Conservation (phyloP, 2,797 vertebrate genomes). For the Artibeus lituratus region DNA sequence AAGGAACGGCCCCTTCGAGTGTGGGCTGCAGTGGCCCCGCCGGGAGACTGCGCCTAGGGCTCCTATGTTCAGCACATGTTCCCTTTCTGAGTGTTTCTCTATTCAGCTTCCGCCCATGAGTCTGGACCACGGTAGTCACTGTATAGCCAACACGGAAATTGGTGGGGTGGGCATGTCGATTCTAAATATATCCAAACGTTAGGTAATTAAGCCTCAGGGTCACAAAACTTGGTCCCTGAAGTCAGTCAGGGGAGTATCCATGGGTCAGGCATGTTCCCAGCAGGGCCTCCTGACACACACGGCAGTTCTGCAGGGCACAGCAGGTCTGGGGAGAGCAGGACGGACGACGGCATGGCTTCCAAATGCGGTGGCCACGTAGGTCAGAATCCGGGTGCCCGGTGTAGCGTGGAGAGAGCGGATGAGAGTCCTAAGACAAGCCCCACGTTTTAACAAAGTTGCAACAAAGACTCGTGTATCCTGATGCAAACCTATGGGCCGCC, state of each 20-base stretch:
- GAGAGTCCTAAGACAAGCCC: background rate
- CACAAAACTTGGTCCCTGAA: background rate
- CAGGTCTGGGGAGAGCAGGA: background rate
- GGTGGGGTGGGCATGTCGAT: background rate
- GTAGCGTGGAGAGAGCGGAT: background rate
- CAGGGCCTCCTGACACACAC: background rate
- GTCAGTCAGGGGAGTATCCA: background rate
- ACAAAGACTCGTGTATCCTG: constrained; percentile 28
- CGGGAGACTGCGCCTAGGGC: background rate
- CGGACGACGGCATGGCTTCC: background rate
- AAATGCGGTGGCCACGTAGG: background rate
- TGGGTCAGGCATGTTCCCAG: background rate
- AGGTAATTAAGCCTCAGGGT: background rate
- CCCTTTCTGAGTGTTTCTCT: background rate
- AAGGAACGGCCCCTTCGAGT: background rate
- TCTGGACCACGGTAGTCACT: background rate
- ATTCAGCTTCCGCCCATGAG: background rate
- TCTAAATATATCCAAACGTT: background rate
- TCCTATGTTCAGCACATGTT: background rate
- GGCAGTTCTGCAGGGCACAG: background rate
- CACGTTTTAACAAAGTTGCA: background rate
- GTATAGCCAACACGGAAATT: background rate
- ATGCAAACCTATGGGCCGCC: constrained; percentile 38
- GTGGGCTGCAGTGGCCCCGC: accelerated
- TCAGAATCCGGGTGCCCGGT: background rate